phyloP scores from a whole-genome alignment of 2,113 vertebrate species.

The Nansenia antarctica region DNA sequence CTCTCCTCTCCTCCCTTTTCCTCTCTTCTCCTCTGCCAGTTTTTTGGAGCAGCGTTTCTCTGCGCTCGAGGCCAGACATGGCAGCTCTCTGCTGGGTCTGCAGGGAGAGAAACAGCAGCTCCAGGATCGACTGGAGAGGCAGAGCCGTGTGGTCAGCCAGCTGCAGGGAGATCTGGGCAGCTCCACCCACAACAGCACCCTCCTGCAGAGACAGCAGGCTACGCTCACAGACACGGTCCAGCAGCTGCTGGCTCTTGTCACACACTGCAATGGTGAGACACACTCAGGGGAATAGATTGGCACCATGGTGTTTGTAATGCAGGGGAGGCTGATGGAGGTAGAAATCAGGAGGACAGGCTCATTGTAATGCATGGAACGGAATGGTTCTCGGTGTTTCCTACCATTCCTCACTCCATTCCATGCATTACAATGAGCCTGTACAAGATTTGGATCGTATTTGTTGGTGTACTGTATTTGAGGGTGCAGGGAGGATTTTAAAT shows the following conservation, averaged over 20 bases:
- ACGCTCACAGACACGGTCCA: slow-evolving; percentile 72
- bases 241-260: slow-evolving; percentile 70
- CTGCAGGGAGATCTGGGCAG: slow-evolving; percentile 74
- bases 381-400: no score
- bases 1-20: no score
- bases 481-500: no score
- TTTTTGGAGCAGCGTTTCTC: slow-evolving; percentile 76
- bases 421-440: no score
- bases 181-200: slow-evolving; percentile 72
- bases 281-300: background rate
- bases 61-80: slow-evolving; percentile 70
- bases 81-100: slow-evolving; percentile 67
- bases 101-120: slow-evolving; percentile 76
- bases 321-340: no score
- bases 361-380: no score
- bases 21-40: slow-evolving; percentile 46
- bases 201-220: slow-evolving; percentile 74
- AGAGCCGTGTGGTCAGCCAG: slow-evolving; percentile 67
- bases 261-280: slow-evolving; percentile 76
- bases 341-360: no score
- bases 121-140: slow-evolving; percentile 71
- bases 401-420: no score
- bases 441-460: no score
- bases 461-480: no score
- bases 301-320: no score